Evolutionary conservation across 2,797 vertebrate genomes (phyloP), one percentile per base, ranked within the genome.

Genomic region (Crotalus adamanteus): DNA sequence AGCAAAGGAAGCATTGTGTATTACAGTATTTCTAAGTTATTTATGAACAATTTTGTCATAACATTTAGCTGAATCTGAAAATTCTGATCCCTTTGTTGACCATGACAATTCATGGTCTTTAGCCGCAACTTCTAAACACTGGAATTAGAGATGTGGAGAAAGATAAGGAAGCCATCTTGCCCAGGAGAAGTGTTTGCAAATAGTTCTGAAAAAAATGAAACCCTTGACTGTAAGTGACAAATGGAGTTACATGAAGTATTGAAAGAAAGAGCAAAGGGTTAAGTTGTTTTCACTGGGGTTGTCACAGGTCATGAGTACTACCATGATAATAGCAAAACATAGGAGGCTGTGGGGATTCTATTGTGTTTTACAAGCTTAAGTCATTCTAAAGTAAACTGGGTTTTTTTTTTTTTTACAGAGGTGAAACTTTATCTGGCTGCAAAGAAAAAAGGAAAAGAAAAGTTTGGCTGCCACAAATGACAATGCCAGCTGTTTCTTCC

Each of bases 211-310:
- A 88, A 94, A 95, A 93, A 95, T 87, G 65, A 97, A 97, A 95
- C 88, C 57, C 53, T 93, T 94, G 92, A 95, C 91, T 94, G 88
- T 95, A 89, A 86, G 85, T 59, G 91, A 86, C 90, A 96, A 97
- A 93, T 90, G 88, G 92, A n/a, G 95, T 92, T 88, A 65, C n/a
- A 4, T 42, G 28, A 92, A 95, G 63, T 95, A 92, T 95, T 96
- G 94, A 95, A 95, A 91, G 88, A 93, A 94, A 96, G 96, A 98
- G 98, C 98, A 98, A 98, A 96, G 96, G 98, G 98, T 99, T 98
- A 99, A 99, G 97, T 98, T 98, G 98, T 98, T 98, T 98, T 97
- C 97, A 97, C 97, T 95, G 97, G 96, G 97, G 98, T 98, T 98
- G 97, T 97, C 97, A 98, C 98, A 98, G 98, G 98, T 98, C 98